Percentiles rank a stretch among this genome's conserved stretches.
Conservation (phyloP, 2,797 vertebrate species). For the Columba guinea region DNA sequence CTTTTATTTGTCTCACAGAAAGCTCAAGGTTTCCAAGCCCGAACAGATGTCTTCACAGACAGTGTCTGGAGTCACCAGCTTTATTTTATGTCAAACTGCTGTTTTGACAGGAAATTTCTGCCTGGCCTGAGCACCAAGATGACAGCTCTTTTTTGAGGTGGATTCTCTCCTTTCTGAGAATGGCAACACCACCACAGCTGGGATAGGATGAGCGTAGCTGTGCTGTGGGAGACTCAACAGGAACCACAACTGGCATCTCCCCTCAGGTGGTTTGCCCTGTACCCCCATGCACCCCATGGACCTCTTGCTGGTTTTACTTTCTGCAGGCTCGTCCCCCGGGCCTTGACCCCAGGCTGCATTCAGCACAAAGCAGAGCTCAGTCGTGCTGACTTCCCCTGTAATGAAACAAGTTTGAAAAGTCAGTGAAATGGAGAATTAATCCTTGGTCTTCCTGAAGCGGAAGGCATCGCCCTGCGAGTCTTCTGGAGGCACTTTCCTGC, state of each 20-base stretch:
- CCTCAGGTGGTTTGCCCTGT: rapidly evolving
- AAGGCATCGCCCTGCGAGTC: neutral
- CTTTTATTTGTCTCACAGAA: neutral
- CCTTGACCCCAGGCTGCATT: neutral
- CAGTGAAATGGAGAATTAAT: neutral
- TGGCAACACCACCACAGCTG: too few relatives aligned
- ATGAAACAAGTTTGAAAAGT: neutral
- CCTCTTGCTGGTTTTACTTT: neutral
- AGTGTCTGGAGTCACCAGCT: neutral
- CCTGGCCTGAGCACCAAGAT: neutral
- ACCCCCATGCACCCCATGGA: neutral
- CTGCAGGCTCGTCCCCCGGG: neutral
- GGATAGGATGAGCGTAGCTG: rapidly evolving
- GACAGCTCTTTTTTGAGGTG: neutral
- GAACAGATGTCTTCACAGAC: neutral
- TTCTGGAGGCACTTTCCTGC: neutral
- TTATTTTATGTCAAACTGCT: neutral
- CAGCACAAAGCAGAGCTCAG: neutral
- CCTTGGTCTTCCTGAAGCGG: neutral
- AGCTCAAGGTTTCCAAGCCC: neutral
- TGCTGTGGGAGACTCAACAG: rapidly evolving
- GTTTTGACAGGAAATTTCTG: neutral
- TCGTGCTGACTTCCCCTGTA: neutral
- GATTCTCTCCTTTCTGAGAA: neutral
- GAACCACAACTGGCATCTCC: neutral